Percentiles rank a stretch among this genome's conserved stretches.
Evolutionary conservation across 2,888 invertebrate species (phyloP).

Genomic region (Lagria hirta): DNA sequence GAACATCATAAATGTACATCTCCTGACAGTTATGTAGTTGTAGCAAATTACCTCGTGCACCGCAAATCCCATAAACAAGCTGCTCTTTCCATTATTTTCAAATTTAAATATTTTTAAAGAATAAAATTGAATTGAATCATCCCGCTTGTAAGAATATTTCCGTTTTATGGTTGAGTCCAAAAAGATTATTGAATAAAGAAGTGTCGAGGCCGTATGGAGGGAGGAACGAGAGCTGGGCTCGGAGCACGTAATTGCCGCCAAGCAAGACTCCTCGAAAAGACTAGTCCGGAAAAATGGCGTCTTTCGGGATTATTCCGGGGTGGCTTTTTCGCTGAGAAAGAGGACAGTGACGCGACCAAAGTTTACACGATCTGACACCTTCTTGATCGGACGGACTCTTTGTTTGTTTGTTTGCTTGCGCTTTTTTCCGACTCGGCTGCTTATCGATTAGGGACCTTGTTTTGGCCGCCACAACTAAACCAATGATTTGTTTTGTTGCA

Average conservation of each 20-base stretch:
- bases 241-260: constrained; percentile 12
- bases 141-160: no score
- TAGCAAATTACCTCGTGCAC: no score
- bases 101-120: no score
- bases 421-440: constrained; percentile 3
- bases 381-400: no score
- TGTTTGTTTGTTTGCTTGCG: constrained; percentile 17
- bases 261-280: constrained; percentile 7
- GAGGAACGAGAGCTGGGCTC: not conserved
- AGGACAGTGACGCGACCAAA: constrained; percentile 10
- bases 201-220: not conserved
- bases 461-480: constrained; percentile 15
- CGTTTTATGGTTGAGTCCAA: no score
- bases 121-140: no score
- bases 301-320: constrained; percentile 14
- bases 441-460: constrained; percentile 18
- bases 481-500: constrained; percentile 16
- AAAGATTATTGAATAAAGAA: no score
- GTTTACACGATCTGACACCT: constrained; percentile 21
- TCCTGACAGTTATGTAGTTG: no score
- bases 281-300: constrained; percentile 16
- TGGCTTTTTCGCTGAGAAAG: constrained; percentile 6
- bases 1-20: no score
- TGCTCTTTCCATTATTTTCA: no score
- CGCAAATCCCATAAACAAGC: no score